Percentiles rank a stretch among this genome's conserved stretches.
These are phyloP conservation scores for Trichogramma evanescens DNA, from an alignment of 2,888 invertebrate species.

Conservation along the genomic window DNA sequence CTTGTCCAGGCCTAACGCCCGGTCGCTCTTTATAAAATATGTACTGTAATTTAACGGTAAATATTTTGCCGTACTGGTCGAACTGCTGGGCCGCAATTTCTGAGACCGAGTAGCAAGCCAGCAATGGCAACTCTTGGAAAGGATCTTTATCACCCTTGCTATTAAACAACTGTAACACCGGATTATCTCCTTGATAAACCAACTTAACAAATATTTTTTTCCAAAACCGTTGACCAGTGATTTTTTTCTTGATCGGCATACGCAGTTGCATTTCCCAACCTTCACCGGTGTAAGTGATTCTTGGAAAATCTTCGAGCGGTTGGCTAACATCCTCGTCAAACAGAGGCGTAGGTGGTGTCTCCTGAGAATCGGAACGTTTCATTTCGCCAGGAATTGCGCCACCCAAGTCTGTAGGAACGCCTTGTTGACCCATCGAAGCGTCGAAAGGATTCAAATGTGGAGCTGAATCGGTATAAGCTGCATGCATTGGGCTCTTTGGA, in stretches of 20 bases:
- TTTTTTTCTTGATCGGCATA: constrained; percentile 94
- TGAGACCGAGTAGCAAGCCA: constrained; percentile 91
- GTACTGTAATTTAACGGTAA: constrained; percentile 94
- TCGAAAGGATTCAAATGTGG: constrained; percentile 76
- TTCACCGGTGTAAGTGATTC: constrained; percentile 66
- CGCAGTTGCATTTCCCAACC: constrained; percentile 96
- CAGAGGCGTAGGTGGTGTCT: constrained; percentile 85
- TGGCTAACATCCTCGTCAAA: constrained; percentile 90
- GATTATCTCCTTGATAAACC: constrained; percentile 70
- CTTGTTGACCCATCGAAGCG: constrained; percentile 9
- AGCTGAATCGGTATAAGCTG: constrained; percentile 54
- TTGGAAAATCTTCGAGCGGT: constrained; percentile 86
- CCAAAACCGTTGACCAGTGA: constrained; percentile 93
- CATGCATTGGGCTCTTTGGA: constrained; percentile 53
- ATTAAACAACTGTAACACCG: constrained; percentile 79
- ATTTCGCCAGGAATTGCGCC: constrained; percentile 43
- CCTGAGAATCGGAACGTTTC: constrained; percentile 51
- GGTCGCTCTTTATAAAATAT: constrained; percentile 97
- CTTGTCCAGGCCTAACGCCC: constrained; percentile 89
- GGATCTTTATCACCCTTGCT: constrained; percentile 80
- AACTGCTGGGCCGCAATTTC: constrained; percentile 95
- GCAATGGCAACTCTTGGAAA: constrained; percentile 89
- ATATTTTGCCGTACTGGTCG: constrained; percentile 98
- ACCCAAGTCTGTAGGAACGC: constrained; percentile 23
- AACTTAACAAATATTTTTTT: constrained; percentile 89